Percentiles rank a stretch among this genome's conserved stretches.
Evolutionary conservation across 2,113 vertebrate species (phyloP).

Genomic region (Proteles cristata): DNA sequence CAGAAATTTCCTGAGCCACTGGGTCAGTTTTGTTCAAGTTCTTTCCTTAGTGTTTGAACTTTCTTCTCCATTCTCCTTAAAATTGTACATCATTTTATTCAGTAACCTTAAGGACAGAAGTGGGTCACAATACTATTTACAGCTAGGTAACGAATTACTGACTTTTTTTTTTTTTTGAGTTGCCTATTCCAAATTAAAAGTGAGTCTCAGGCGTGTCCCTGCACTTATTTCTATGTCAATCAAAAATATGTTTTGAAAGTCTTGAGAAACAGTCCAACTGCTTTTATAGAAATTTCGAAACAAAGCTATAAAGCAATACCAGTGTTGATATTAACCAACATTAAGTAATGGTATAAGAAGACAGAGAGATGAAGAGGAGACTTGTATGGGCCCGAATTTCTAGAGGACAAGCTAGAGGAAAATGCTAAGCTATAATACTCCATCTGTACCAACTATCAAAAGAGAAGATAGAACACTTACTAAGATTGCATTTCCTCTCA

Average conservation of each 20-base stretch:
- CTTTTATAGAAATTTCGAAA: background rate
- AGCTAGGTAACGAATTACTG: background rate
- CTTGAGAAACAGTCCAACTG: background rate
- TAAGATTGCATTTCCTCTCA: background rate
- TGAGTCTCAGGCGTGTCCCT: background rate
- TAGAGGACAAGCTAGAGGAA: background rate
- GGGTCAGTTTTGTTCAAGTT: background rate
- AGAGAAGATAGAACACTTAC: background rate
- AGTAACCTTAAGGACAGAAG: background rate
- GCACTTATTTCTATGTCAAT: background rate
- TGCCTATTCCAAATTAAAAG: background rate
- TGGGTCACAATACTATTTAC: background rate
- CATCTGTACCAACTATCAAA: background rate
- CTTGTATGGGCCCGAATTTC: rapidly evolving
- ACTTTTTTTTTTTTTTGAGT: background rate
- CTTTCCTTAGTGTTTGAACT: background rate
- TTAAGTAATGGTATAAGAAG: background rate
- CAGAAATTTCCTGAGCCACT: background rate
- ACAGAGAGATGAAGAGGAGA: background rate
- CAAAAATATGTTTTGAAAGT: background rate
- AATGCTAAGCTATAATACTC: background rate
- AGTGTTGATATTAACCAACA: background rate
- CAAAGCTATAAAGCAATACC: background rate
- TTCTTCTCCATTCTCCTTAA: background rate
- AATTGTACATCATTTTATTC: background rate